Evolutionary conservation across 30 jellyfish, hydroid and myxozoan species (phyloP).

Genomic region (Hydractinia echinata): DNA sequence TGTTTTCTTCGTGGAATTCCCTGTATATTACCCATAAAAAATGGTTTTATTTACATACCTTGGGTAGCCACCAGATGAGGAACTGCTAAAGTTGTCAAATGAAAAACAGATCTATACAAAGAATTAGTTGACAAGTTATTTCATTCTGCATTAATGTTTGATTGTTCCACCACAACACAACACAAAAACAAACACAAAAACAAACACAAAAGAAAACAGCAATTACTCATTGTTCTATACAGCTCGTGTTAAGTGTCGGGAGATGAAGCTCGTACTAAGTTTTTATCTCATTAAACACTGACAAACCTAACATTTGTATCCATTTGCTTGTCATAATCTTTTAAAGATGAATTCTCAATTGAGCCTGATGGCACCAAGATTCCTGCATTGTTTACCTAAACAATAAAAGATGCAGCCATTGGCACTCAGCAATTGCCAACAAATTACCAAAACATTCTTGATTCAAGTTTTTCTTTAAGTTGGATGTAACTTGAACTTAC

Average conservation of each 20-base stretch:
- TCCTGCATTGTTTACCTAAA: conserved; percentile 93
- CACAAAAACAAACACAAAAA: no score
- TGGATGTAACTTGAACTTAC: no score
- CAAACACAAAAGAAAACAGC: no score
- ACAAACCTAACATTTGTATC: conserved; percentile 66
- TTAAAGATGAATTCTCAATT: conserved; percentile 56
- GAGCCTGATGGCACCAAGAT: conserved; percentile 59
- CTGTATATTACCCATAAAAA: background rate
- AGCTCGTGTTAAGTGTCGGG: no score
- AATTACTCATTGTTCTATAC: no score
- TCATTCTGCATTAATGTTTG: no score
- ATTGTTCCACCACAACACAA: background rate
- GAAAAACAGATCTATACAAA: conserved; percentile 55
- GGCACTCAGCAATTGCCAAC: background rate
- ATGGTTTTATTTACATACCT: conserved; percentile 26
- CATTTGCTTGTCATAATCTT: conserved; percentile 69
- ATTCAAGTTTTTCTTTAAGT: background rate
- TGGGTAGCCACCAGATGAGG: conserved; percentile 71
- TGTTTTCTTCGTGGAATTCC: no score
- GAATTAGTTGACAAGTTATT: background rate
- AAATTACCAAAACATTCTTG: background rate
- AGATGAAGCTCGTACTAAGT: no score
- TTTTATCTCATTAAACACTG: no score
- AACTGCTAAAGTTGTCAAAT: conserved; percentile 58
- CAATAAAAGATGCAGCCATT: background rate